phyloP scores from a whole-genome alignment of 2,113 vertebrate species.

The Macquaria ambigua region DNA sequence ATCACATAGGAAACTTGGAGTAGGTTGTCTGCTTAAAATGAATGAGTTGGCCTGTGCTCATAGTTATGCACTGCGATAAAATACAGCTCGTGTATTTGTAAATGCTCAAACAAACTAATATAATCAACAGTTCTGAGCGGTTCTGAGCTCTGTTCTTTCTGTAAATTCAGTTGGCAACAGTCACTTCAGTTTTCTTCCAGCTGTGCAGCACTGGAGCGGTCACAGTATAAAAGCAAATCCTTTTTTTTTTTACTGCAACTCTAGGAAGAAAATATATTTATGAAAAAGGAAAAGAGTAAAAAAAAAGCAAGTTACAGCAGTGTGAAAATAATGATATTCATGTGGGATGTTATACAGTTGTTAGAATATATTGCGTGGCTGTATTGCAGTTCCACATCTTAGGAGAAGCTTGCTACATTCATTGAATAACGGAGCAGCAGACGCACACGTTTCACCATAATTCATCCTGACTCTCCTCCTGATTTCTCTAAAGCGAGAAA shows the following conservation, averaged over 20 bases:
- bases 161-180: conserved; percentile 3
- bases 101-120: conserved; percentile 13
- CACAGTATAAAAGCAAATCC: conserved; percentile 27
- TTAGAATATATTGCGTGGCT: not conserved
- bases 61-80: not conserved
- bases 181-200: conserved; percentile 24
- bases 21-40: not conserved
- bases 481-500: not conserved
- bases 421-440: conserved; percentile 5
- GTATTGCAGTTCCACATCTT: not conserved
- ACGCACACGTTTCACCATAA: not conserved
- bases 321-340: not conserved
- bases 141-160: conserved; percentile 7
- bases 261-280: not conserved
- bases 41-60: not conserved
- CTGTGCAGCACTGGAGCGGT: not conserved
- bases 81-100: not conserved
- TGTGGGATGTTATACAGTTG: not conserved
- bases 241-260: conserved; percentile 21
- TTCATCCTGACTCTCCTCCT: not conserved
- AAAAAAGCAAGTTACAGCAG: not conserved
- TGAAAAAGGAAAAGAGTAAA: not conserved
- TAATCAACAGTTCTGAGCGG: not conserved
- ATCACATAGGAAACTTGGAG: not conserved
- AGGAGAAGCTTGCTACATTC: not conserved